A percentile compares a stretch with the other conserved stretches of the same genome.
Evolutionary conservation across 2,797 vertebrate genomes (phyloP).

Genomic region (Mus spretus): DNA sequence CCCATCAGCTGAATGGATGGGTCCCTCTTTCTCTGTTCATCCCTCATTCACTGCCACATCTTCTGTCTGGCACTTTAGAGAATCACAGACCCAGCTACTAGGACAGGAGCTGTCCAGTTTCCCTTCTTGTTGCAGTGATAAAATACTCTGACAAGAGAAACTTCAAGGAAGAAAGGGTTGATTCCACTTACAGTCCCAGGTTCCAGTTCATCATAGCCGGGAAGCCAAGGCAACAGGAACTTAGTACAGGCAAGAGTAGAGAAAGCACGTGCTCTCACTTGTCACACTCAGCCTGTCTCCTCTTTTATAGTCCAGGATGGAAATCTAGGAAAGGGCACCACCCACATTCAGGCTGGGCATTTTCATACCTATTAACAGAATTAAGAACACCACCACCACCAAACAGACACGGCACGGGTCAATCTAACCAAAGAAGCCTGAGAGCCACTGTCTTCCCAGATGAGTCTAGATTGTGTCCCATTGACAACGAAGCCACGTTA

Average conservation of each 20-base stretch:
- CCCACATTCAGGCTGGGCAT: neutral
- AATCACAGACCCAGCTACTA: neutral
- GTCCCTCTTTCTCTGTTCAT: slow-evolving; percentile 5
- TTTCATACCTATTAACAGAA: neutral
- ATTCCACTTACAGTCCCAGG: neutral
- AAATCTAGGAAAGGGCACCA: neutral
- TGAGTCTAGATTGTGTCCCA: neutral
- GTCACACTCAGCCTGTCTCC: neutral
- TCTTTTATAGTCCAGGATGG: neutral
- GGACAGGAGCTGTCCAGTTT: neutral
- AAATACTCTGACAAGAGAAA: neutral
- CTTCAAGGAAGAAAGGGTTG: neutral
- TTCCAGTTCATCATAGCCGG: neutral
- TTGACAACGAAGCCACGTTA: no score
- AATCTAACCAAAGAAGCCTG: neutral
- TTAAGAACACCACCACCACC: neutral
- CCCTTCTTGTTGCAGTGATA: neutral
- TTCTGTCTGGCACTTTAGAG: neutral
- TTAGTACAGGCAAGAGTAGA: neutral
- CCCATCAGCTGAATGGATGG: neutral
- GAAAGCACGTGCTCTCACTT: neutral
- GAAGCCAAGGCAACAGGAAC: neutral
- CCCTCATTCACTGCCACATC: neutral
- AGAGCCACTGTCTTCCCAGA: no score
- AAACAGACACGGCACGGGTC: neutral